Percentiles rank a stretch among this genome's conserved stretches.
Evolutionary conservation across 2,888 invertebrate species (phyloP).

Genomic region (Podotricha telesiphe): DNA sequence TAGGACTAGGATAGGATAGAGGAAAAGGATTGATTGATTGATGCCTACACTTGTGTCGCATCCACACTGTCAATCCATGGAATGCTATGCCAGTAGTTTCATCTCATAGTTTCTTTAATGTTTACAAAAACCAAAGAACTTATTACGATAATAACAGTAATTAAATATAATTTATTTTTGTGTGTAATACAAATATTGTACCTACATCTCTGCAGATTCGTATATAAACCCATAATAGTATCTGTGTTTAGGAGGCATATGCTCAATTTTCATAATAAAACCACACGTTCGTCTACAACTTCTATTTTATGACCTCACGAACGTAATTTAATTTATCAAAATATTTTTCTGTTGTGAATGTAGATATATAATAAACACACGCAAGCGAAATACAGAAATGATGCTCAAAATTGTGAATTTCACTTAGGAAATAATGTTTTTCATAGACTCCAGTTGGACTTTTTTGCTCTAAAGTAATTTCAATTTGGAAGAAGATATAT

Average conservation of each 20-base stretch:
- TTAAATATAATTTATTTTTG: too few relatives aligned
- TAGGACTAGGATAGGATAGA: too few relatives aligned
- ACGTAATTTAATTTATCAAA: constrained; percentile 10
- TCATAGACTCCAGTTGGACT: neutral
- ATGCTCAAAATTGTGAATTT: constrained; percentile 5
- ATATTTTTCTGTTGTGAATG: constrained; percentile 1
- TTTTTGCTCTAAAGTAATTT: constrained; percentile 2
- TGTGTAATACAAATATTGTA: too few relatives aligned
- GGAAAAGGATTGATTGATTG: too few relatives aligned
- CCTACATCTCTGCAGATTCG: too few relatives aligned
- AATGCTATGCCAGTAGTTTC: too few relatives aligned
- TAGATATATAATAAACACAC: neutral
- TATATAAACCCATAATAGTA: neutral
- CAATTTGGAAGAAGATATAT: neutral
- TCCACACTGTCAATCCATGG: too few relatives aligned
- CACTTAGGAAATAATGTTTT: neutral
- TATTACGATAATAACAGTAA: too few relatives aligned
- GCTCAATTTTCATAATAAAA: constrained; percentile 5
- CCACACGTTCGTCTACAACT: neutral
- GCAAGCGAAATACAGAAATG: constrained; percentile 8
- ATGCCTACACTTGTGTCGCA: too few relatives aligned
- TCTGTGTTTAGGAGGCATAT: neutral
- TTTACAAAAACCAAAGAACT: too few relatives aligned
- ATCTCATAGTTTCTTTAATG: too few relatives aligned
- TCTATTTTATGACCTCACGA: constrained; percentile 5